Base-by-base conservation (phyloP, 2,113 vertebrate genomes). In the Zosterops hypoxanthus region DNA sequence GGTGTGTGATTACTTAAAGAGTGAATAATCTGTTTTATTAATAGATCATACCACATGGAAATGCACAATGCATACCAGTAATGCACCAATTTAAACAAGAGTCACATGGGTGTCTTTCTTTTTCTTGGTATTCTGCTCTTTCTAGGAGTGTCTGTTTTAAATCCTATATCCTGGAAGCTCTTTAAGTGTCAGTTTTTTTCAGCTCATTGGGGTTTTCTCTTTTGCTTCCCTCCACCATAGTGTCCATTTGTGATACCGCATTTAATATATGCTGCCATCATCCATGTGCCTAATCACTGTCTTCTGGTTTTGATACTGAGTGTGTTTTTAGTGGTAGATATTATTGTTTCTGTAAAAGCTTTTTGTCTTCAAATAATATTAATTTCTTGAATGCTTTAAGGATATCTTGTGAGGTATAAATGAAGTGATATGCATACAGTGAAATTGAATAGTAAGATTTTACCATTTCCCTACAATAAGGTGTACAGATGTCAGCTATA, bases 21-120 rank as follows among this genome's bases (percentile, higher is more conserved):
- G 49, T 90, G 88, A 93, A 82, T 94, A 92, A 85, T 85, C 25
- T 72, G 63, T 46, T 72, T 92, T 97, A 90, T 88, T 92, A 94
- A 92, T 96, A 95, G 88, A 76, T 46, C 28, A 3, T 63, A 44
- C 71, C 84, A 76, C 56, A 56, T 72, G 75, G 53, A 66, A 79
- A 87, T 90, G 61, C 75, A 85, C n/a, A 44, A 57, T 82, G 25
- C 46, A 29, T 85, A 25, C 12, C 79, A 75, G 65, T 76, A 89
- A 86, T 78, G 73, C 19, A 22, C 71, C 49, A 36, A 52, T 94
- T 90, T 42, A 76, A 90, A n/a, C 52, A 65, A 31, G 12, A 64
- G 61, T 39, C 33, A 7, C 28, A 29, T 60, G 71, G 17, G 11
- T 82, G 39, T 22, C 41, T 94, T 66, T 63, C 36, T 83, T 78